Conservation (phyloP, 2,888 invertebrate genomes). For the Tenthredo notha region DNA sequence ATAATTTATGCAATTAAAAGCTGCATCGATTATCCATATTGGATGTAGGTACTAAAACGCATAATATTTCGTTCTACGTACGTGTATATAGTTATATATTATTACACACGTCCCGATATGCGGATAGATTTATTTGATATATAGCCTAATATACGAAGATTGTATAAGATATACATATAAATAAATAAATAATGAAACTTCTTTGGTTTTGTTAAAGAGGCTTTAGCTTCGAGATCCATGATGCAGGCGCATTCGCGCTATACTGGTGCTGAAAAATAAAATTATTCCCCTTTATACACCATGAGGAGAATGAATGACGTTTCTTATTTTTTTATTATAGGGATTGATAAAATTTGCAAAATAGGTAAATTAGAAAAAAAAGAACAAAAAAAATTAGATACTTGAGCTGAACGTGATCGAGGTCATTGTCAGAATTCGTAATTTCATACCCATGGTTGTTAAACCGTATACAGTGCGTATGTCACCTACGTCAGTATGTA, state of each 20-base stretch:
- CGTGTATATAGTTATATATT: not conserved
- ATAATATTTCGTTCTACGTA: not conserved
- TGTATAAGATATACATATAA: constrained; percentile 9
- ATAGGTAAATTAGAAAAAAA: not conserved
- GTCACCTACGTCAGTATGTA: constrained; percentile 13
- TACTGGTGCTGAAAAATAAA: constrained; percentile 16
- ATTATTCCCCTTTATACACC: not conserved
- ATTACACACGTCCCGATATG: not conserved
- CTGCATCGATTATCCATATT: not conserved
- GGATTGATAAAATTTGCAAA: not conserved
- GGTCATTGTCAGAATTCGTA: constrained; percentile 7
- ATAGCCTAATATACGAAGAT: constrained; percentile 25
- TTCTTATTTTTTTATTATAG: no score
- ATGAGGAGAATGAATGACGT: not conserved
- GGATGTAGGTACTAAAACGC: not conserved
- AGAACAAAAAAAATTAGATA: not conserved
- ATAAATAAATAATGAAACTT: constrained; percentile 23
- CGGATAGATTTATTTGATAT: constrained; percentile 25
- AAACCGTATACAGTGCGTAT: not conserved
- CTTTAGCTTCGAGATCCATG: constrained; percentile 2
- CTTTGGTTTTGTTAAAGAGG: constrained; percentile 5
- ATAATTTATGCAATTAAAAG: constrained; percentile 41
- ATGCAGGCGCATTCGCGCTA: not conserved
- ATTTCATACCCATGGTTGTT: not conserved
- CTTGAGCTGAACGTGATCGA: constrained; percentile 8